Evolutionary conservation across 2,888 invertebrate genomes (phyloP).

Genomic region (Dorcus hopei): DNA sequence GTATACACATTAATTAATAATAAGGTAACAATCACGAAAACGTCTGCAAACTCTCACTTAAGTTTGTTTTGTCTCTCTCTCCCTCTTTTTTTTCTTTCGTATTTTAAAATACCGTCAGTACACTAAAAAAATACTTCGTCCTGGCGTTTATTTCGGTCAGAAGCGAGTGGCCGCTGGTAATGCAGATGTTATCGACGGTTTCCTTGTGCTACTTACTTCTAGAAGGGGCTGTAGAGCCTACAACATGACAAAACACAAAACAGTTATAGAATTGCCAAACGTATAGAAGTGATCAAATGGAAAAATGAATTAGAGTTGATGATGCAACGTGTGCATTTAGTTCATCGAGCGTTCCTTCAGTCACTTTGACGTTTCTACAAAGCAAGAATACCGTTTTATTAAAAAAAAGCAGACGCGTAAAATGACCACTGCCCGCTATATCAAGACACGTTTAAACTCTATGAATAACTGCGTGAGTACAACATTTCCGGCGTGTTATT

Average conservation of each 20-base stretch:
- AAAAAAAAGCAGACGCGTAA: no score
- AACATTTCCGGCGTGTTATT: no score
- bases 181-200: constrained; percentile 43
- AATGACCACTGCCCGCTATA: no score
- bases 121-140: background rate
- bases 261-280: no score
- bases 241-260: constrained; percentile 17
- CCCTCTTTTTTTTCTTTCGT: background rate
- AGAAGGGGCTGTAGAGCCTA: constrained; percentile 44
- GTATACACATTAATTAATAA: constrained; percentile 2
- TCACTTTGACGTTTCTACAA: no score
- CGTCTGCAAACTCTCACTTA: background rate
- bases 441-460: no score
- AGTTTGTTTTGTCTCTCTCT: background rate
- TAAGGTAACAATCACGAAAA: constrained; percentile 19
- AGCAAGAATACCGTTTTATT: no score
- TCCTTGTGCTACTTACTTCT: constrained; percentile 40
- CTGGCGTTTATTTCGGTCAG: constrained; percentile 45
- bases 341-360: no score
- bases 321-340: no score
- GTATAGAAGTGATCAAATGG: no score
- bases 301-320: no score
- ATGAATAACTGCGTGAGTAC: no score
- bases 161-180: constrained; percentile 50
- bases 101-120: background rate